Evolutionary conservation across 2,888 invertebrate genomes (phyloP).

Genomic region (Volucella zonaria): DNA sequence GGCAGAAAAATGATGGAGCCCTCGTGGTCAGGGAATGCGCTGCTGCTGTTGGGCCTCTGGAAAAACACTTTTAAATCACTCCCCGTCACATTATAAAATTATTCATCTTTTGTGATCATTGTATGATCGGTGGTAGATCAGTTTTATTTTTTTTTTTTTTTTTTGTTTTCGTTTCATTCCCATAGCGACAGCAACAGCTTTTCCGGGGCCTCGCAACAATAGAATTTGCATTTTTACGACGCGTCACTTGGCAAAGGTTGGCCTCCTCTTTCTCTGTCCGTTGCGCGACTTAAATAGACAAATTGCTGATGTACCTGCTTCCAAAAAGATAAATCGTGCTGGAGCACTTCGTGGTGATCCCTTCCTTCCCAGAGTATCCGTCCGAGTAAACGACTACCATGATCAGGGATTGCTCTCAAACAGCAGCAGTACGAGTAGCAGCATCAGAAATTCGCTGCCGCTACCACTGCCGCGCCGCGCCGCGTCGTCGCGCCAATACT

Average conservation of each 20-base stretch:
- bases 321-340: constrained; percentile 70
- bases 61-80: constrained; percentile 71
- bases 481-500: constrained; percentile 5
- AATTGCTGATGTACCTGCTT: constrained; percentile 74
- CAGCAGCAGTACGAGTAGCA: neutral
- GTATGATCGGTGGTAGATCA: constrained; percentile 73
- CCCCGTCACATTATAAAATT: constrained; percentile 72
- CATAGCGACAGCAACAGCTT: constrained; percentile 39
- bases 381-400: neutral
- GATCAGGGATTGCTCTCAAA: constrained; percentile 20
- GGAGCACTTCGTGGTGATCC: constrained; percentile 68
- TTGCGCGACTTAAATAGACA: constrained; percentile 68
- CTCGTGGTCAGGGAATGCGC: constrained; percentile 56
- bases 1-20: constrained; percentile 12
- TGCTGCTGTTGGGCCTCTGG: neutral
- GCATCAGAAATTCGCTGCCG: neutral
- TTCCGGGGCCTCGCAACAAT: constrained; percentile 69
- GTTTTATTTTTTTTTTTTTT: too few species aligned
- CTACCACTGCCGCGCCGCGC: constrained; percentile 28
- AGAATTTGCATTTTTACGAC: constrained; percentile 66
- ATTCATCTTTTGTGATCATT: constrained; percentile 74
- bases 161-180: constrained; percentile 12
- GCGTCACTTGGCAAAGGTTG: constrained; percentile 35
- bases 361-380: constrained; percentile 28
- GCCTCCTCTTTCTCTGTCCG: constrained; percentile 18